Percentiles rank a stretch among this genome's conserved stretches.
Evolutionary conservation across 2,113 vertebrate species (phyloP).

Genomic region (Ondatra zibethicus): DNA sequence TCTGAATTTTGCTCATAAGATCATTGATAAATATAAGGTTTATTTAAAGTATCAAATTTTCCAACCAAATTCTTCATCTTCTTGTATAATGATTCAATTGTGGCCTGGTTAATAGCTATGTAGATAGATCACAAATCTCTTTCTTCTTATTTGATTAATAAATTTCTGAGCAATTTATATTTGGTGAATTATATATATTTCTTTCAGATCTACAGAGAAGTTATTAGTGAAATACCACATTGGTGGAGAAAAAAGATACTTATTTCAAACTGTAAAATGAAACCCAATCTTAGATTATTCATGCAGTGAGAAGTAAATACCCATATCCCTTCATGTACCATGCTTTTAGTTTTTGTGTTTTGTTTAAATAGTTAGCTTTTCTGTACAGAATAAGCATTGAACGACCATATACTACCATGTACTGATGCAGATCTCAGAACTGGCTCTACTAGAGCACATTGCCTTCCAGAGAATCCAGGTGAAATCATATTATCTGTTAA

Average conservation of each 20-base stretch:
- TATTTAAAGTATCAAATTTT: neutral
- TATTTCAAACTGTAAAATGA: neutral
- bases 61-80: neutral
- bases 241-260: neutral
- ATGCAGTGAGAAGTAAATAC: neutral
- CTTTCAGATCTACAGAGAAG: neutral
- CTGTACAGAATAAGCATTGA: neutral
- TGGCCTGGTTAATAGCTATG: neutral
- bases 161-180: neutral
- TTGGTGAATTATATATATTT: neutral
- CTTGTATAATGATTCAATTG: neutral
- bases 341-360: neutral
- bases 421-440: neutral
- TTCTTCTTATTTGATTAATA: neutral
- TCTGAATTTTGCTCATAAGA: neutral
- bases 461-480: neutral
- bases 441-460: neutral
- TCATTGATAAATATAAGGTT: neutral
- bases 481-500: neutral
- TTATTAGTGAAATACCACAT: too few species aligned
- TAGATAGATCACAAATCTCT: neutral
- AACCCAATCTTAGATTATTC: neutral
- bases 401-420: neutral
- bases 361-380: neutral
- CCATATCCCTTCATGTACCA: neutral